Base-by-base conservation (phyloP, 2,888 invertebrate species). In the Volucella zonaria region DNA sequence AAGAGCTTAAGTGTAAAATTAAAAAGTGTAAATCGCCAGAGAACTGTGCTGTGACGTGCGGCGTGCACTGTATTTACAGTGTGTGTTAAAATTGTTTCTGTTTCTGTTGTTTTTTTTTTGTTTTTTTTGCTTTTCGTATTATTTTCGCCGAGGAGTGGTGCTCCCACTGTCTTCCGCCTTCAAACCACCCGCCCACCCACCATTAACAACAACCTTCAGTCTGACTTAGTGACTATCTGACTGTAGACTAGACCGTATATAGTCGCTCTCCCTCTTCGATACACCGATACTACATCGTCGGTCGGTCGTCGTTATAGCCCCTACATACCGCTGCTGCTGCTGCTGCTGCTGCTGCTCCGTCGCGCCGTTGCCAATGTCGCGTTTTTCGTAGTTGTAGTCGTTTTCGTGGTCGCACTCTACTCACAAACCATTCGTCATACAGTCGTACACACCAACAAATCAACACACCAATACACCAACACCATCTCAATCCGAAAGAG, bases 11-110 rank as follows among this genome's bases (percentile, higher is more conserved):
- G 80, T 73, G 73, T 68, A 80, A 66, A 85, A 85, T 79, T 80
- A 76, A 85, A 71, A 76, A 85, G 71, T n/a, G n/a, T 83, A 71
- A 83, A 64, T 78, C 78, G 70, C 62, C 56, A 74, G 73, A 56
- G 18, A 54, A 59, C 18, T 71, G 71, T 62, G 58, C 6, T 62
- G 70, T 67, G 58, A 70, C 70, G 73, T 77, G 67, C 66, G 77
- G 73, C 10, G 42, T 64, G 66, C 76, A 81, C 15, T 49, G 47
- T 75, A 74, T 68, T 64, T 71, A 67, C 52, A 71, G 58, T 54
- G 18, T 76, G 52, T 67, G 58, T 71, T 31, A 31, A 31, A 31
- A 31, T 31, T 23, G 8, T 43, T 47, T 18, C 18, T 18, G 18
- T 18, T 18, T 18, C 18, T 18, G 18, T 18, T 18, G 18, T 18